Evolutionary conservation across 1,140 invertebrate species (phyloP).

Genomic region (Ceratitis capitata): DNA sequence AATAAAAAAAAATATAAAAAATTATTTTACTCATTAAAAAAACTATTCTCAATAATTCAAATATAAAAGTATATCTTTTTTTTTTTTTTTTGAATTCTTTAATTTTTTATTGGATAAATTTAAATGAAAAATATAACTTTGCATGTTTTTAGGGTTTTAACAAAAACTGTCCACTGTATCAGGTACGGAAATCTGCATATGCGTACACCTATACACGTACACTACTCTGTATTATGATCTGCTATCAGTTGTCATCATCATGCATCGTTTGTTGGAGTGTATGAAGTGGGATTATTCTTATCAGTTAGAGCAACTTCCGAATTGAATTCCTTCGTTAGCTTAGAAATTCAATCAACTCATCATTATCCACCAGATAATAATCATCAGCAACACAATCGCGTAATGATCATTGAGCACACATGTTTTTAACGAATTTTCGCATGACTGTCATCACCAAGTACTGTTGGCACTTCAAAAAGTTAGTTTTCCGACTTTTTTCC

Average conservation of each 20-base stretch:
- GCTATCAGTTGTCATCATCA: constrained; percentile 11
- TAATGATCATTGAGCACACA: background rate
- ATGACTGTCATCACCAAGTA: constrained; percentile 5
- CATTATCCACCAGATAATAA: background rate
- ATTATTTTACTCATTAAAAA: too few relatives aligned
- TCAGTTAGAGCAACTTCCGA: background rate
- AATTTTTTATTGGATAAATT: too few relatives aligned
- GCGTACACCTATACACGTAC: too few relatives aligned
- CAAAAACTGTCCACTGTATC: too few relatives aligned
- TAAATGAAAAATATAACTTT: too few relatives aligned
- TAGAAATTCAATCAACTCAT: background rate
- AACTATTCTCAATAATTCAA: too few relatives aligned
- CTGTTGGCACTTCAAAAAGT: constrained; percentile 11
- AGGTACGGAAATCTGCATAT: too few relatives aligned
- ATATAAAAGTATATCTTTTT: too few relatives aligned
- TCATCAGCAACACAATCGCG: background rate
- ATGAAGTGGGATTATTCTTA: constrained; percentile 30
- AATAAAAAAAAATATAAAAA: too few relatives aligned
- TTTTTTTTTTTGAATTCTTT: too few relatives aligned
- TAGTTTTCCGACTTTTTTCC: background rate
- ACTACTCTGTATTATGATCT: background rate
- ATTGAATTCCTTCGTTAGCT: background rate
- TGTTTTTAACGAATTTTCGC: constrained; percentile 8
- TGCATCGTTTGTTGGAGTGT: background rate
- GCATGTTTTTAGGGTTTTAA: too few relatives aligned